Conservation (phyloP, 2,888 invertebrate species). For the Nipponacmea schrenckii region DNA sequence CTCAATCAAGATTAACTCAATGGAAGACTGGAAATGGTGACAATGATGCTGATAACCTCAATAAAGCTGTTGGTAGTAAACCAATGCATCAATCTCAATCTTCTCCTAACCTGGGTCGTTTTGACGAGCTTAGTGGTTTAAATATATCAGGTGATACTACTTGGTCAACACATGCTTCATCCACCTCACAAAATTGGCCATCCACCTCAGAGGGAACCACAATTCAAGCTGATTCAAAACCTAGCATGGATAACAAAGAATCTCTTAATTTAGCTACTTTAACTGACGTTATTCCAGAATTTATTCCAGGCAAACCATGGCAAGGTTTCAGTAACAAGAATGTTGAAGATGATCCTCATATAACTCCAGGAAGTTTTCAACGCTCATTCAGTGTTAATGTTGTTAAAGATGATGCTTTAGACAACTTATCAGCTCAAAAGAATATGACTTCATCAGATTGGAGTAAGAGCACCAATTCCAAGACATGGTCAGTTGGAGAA, state of each 20-base stretch:
- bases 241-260: constrained; percentile 69
- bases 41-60: constrained; percentile 38
- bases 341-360: constrained; percentile 96
- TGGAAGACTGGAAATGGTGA: constrained; percentile 82
- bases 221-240: constrained; percentile 27
- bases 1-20: constrained; percentile 70
- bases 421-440: constrained; percentile 37
- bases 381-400: constrained; percentile 84
- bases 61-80: constrained; percentile 59
- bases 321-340: constrained; percentile 83
- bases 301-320: constrained; percentile 98
- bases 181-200: constrained; percentile 57
- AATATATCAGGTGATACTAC: constrained; percentile 52
- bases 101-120: constrained; percentile 74
- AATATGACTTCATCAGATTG: background rate
- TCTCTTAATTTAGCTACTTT: constrained; percentile 65
- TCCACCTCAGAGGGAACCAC: constrained; percentile 35
- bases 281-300: constrained; percentile 85
- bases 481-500: constrained; percentile 48
- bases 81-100: constrained; percentile 70
- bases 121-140: constrained; percentile 46
- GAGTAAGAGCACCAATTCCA: background rate
- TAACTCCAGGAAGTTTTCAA: constrained; percentile 82
- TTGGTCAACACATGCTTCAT: constrained; percentile 52
- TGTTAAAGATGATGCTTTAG: constrained; percentile 81